Conservation (phyloP, 2,888 invertebrate species). For the Brachyopa scutellaris region DNA sequence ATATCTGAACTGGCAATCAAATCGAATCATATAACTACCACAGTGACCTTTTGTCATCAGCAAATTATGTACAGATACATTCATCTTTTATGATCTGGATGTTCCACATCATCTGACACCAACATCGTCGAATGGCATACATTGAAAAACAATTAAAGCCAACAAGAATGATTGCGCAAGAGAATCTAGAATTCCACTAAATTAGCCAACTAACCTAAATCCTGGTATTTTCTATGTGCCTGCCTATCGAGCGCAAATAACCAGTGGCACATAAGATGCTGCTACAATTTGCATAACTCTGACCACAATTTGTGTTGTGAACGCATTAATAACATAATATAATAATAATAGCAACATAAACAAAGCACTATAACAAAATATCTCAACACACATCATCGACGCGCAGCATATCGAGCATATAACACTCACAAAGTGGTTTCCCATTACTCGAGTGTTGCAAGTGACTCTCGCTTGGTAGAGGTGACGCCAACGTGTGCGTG, state of each 20-base stretch:
- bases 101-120: no score
- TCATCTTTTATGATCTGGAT: not conserved
- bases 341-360: slow-evolving; percentile 27
- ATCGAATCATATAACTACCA: not conserved
- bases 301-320: slow-evolving; percentile 55
- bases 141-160: slow-evolving; percentile 32
- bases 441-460: slow-evolving; percentile 34
- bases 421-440: slow-evolving; percentile 54
- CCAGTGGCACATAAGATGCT: slow-evolving; percentile 37
- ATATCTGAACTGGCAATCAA: not conserved
- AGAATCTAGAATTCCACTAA: slow-evolving; percentile 53
- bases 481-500: slow-evolving; percentile 9
- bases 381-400: not conserved
- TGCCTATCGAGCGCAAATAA: slow-evolving; percentile 26
- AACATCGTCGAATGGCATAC: not conserved
- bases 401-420: slow-evolving; percentile 12
- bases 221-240: slow-evolving; percentile 30
- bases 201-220: slow-evolving; percentile 68
- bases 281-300: slow-evolving; percentile 59
- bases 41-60: not conserved
- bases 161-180: slow-evolving; percentile 54
- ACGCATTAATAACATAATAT: slow-evolving; percentile 34
- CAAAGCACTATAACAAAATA: slow-evolving; percentile 14
- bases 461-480: slow-evolving; percentile 22
- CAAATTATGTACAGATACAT: not conserved